These are phyloP conservation scores for Hoplostethus atlanticus DNA, from an alignment of 2,797 vertebrate genomes.

Conservation along the genomic window DNA sequence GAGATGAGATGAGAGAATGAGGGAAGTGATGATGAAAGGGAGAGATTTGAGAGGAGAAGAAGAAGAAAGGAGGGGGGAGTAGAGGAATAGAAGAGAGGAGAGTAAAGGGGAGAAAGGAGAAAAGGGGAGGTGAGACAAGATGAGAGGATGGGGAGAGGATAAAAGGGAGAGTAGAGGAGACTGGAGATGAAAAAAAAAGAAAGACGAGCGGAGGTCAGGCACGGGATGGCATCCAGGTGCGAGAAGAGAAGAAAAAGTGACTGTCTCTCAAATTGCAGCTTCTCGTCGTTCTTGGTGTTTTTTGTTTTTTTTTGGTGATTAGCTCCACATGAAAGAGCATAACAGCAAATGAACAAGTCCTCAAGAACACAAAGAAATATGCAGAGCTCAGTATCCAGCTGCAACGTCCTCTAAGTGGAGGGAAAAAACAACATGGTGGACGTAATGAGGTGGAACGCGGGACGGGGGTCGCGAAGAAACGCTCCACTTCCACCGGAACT, in stretches of 20 bases:
- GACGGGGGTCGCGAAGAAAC: slow-evolving; percentile 71
- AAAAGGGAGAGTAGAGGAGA: background rate
- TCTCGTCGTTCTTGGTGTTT: background rate
- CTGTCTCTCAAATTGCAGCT: slow-evolving; percentile 17
- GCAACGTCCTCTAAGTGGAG: slow-evolving; percentile 66
- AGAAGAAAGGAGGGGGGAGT: background rate
- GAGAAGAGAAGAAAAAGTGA: background rate
- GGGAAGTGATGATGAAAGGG: no score
- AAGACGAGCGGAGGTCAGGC: background rate
- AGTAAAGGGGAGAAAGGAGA: background rate
- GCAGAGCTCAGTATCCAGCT: slow-evolving; percentile 72
- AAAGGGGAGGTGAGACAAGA: background rate
- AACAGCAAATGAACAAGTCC: slow-evolving; percentile 71
- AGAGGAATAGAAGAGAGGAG: background rate
- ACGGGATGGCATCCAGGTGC: background rate
- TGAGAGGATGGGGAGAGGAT: background rate
- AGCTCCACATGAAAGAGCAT: slow-evolving; percentile 64
- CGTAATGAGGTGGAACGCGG: slow-evolving; percentile 81
- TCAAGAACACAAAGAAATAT: slow-evolving; percentile 60
- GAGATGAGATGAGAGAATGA: background rate
- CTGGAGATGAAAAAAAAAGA: slow-evolving; percentile 3
- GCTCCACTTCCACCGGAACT: slow-evolving; percentile 71
- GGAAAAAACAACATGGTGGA: slow-evolving; percentile 69
- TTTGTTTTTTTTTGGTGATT: slow-evolving; percentile 50
- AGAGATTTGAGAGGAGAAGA: slow-evolving; percentile 4